Evolutionary conservation across 2,888 invertebrate genomes (phyloP).

Genomic region (Dimorphilus gyrociliatus): DNA sequence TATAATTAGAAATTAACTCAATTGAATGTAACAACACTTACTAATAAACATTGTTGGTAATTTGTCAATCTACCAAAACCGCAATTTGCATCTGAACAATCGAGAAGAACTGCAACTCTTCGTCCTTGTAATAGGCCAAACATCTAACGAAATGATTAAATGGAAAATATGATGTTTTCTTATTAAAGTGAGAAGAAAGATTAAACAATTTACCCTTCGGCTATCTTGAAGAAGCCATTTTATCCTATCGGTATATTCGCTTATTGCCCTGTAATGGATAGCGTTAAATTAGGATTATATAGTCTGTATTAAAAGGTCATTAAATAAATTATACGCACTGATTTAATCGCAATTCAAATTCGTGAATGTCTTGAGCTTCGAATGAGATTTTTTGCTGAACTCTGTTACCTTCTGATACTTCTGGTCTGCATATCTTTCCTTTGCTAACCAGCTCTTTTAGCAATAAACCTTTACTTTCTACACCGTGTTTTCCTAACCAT

Average conservation of each 20-base stretch:
- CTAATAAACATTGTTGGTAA: constrained; percentile 30
- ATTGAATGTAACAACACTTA: constrained; percentile 11
- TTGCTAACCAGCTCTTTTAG: constrained; percentile 34
- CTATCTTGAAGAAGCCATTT: constrained; percentile 37
- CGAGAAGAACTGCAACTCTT: constrained; percentile 26
- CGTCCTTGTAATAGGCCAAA: constrained; percentile 34
- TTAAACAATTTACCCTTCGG: constrained; percentile 23
- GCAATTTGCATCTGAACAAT: constrained; percentile 33
- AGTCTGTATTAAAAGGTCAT: neutral
- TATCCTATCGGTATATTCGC: constrained; percentile 34
- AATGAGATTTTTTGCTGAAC: constrained; percentile 34
- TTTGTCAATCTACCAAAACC: constrained; percentile 32
- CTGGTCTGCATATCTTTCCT: constrained; percentile 25
- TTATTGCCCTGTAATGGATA: constrained; percentile 26
- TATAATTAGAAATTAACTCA: constrained; percentile 1
- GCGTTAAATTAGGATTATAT: constrained; percentile 3
- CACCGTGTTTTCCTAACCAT: constrained; percentile 31
- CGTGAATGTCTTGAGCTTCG: constrained; percentile 35
- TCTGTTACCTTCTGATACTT: constrained; percentile 20
- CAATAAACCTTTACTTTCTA: constrained; percentile 26
- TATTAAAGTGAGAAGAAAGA: constrained; percentile 1
- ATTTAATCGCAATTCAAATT: constrained; percentile 35
- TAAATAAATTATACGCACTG: constrained; percentile 10
- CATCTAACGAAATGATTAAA: constrained; percentile 15
- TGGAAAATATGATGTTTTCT: neutral